These are phyloP conservation scores for Aphis craccivora DNA, from an alignment of 1,140 invertebrate genomes.

Conservation along the genomic window DNA sequence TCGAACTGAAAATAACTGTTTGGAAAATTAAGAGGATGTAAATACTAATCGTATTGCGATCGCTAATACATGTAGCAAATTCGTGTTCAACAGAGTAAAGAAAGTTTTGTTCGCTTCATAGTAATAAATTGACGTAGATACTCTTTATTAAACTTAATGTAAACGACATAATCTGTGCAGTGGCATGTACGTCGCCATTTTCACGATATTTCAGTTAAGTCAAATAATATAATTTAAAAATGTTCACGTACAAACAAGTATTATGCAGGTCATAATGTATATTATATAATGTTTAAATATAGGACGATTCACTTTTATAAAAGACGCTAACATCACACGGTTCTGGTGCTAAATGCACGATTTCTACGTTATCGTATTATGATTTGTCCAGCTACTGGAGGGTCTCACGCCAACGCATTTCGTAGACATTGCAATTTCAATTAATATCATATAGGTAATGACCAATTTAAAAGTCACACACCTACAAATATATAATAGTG, in stretches of 20 bases:
- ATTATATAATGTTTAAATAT: not conserved
- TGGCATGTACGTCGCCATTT: not conserved
- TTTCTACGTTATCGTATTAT: not conserved
- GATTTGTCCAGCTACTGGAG: not conserved
- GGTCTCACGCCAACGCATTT: not conserved
- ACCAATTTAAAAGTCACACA: too few species aligned
- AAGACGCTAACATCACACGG: not conserved
- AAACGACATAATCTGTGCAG: not conserved
- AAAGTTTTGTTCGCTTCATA: not conserved
- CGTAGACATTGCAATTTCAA: too few species aligned
- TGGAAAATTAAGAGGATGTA: not conserved
- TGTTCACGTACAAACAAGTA: not conserved
- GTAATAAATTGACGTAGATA: not conserved
- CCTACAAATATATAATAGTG: too few species aligned
- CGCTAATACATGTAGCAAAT: not conserved
- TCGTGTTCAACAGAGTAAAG: not conserved
- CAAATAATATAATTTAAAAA: not conserved
- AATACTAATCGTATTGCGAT: not conserved
- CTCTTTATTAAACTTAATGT: not conserved
- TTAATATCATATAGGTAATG: too few species aligned
- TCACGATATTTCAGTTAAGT: not conserved
- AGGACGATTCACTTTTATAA: not conserved
- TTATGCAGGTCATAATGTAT: not conserved
- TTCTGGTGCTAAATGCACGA: not conserved
- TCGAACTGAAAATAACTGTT: not conserved